A percentile compares a stretch with the other conserved stretches of the same genome.
Conservation (phyloP, 1,140 invertebrate genomes). For the Drosophila nannoptera region DNA sequence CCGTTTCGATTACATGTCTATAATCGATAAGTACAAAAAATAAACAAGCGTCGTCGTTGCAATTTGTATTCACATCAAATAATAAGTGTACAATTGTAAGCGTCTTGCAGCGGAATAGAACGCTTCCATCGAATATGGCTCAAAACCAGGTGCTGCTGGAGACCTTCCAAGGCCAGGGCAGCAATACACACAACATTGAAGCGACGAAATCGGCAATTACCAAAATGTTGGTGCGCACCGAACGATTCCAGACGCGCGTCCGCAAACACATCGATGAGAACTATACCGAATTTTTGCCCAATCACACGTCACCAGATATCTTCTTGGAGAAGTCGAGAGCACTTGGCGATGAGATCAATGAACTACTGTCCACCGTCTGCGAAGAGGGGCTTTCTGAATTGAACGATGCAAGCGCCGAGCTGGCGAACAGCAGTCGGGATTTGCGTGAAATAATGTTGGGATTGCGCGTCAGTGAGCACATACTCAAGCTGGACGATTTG, state of each 20-base stretch:
- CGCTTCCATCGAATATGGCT: conserved; percentile 7
- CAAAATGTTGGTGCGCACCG: conserved; percentile 64
- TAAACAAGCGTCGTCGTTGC: conserved; percentile 44
- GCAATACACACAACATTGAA: conserved; percentile 43
- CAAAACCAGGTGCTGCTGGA: conserved; percentile 26
- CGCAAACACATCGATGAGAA: conserved; percentile 71
- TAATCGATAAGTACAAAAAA: conserved; percentile 24
- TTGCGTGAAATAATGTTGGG: conserved; percentile 62
- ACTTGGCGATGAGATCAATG: conserved; percentile 54
- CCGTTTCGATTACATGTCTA: not conserved
- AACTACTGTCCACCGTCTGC: conserved; percentile 55
- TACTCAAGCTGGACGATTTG: conserved; percentile 69
- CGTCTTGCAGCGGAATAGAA: not conserved
- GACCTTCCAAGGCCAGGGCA: conserved; percentile 26
- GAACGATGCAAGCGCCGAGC: conserved; percentile 50
- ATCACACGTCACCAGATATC: conserved; percentile 61
- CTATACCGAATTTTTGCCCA: conserved; percentile 73
- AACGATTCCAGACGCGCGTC: conserved; percentile 61
- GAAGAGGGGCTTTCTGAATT: conserved; percentile 52
- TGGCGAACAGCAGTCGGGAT: conserved; percentile 48
- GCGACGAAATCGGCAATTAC: conserved; percentile 56
- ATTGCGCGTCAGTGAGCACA: conserved; percentile 56
- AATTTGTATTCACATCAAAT: conserved; percentile 31
- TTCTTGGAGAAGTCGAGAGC: conserved; percentile 63
- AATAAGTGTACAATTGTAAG: not conserved